phyloP scores from a whole-genome alignment of 2,888 invertebrate genomes.

The Caenorhabditis angaria region DNA sequence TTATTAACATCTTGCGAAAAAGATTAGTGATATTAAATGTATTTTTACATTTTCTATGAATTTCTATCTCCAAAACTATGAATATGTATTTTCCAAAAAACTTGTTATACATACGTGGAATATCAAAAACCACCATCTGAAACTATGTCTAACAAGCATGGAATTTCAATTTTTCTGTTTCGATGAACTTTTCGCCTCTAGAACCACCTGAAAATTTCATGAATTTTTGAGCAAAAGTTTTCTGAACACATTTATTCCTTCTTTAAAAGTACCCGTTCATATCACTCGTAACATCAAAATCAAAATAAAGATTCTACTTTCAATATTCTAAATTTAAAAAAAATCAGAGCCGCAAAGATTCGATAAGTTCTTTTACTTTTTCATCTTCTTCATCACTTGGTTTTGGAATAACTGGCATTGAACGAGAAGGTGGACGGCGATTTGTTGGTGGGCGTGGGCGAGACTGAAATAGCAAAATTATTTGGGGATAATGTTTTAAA shows the following conservation, averaged over 20 bases:
- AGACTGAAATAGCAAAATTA: neutral
- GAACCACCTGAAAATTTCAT: too few species aligned
- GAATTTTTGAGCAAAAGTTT: too few species aligned
- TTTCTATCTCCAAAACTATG: too few species aligned
- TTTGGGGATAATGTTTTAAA: too few species aligned
- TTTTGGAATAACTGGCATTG: neutral
- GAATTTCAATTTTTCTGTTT: too few species aligned
- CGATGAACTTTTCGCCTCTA: too few species aligned
- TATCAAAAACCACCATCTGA: too few species aligned
- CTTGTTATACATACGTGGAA: too few species aligned
- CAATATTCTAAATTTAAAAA: neutral
- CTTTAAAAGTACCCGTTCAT: neutral
- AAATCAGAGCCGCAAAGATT: neutral
- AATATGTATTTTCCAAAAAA: too few species aligned
- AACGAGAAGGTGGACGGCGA: constrained; percentile 9
- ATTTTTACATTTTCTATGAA: neutral
- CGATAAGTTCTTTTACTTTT: neutral
- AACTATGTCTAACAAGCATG: too few species aligned
- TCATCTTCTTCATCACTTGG: neutral
- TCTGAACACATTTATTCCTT: neutral
- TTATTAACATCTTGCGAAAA: neutral
- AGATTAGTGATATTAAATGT: neutral
- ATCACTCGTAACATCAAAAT: neutral
- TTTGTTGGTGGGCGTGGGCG: constrained; percentile 8
- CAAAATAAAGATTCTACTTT: too few species aligned